Evolutionary conservation across 2,797 vertebrate species (phyloP), one percentile per base, ranked within the genome.

Genomic region (Amphiprion clarkii): DNA sequence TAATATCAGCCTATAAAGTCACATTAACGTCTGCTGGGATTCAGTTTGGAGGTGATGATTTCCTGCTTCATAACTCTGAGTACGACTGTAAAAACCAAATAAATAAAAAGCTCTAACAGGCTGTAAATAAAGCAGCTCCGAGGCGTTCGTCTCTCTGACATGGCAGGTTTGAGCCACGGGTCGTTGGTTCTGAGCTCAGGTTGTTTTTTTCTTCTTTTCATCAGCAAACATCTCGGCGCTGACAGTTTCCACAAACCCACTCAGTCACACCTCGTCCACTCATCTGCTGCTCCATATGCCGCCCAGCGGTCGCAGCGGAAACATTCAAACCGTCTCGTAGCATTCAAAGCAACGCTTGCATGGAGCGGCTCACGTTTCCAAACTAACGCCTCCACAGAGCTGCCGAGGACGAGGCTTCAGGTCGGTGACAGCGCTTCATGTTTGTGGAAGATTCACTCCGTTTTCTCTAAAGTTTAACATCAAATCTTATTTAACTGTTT

Each of bases 361-460:
- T 54, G 67, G 42, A 54, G 48, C 68, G 17, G 23, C 69, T 60
- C 52, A 46, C 14, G n/a, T 54, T 23, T 64, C 69, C 31, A 82
- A 83, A 85, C 74, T 83, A 82, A 89, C 80, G 56, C 85, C 85
- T 87, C 78, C 74, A 62, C 80, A 78, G 60, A 44, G 0, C 46
- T 5, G 65, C 62, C 79, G 84, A 87, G 80, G 86, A 81, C 81
- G 27, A 64, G 67, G 53, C 76, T 84, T 84, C 44, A 74, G 75
- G 76, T 71, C 65, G 69, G 79, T 57, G 79, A 61, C 74, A 42
- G 55, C 11, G 55, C 57, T 76, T 71, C 25, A 58, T 76, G 75
- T 71, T 69, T 48, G 46, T 40, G 55, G 25, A 69, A 42, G 2
- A 8, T 42, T 64, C 17, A 40, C 55, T 25, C 65, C 48, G 7